These are phyloP conservation scores for Tachyglossus aculeatus DNA, from an alignment of 2,797 vertebrate genomes.

Conservation along the genomic window DNA sequence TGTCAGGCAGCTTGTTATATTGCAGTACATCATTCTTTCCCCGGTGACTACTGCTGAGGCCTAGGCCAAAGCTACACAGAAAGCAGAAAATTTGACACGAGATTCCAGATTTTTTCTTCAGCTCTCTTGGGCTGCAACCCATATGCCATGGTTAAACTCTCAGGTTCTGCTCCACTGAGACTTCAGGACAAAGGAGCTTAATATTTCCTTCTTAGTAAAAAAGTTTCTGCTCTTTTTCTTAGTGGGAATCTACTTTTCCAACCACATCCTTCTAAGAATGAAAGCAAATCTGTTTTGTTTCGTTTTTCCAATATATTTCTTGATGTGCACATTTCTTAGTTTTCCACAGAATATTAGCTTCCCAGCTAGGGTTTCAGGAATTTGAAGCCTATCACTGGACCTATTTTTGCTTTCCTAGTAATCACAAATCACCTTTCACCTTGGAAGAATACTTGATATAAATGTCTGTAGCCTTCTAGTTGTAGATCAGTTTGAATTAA, in stretches of 20 bases:
- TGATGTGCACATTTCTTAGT: neutral
- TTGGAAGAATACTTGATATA: too few species aligned
- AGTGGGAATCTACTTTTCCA: slow-evolving; percentile 44
- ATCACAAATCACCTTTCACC: too few species aligned
- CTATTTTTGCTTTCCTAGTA: too few species aligned
- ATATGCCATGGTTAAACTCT: slow-evolving; percentile 74
- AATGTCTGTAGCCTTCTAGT: too few species aligned
- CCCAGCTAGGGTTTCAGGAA: neutral
- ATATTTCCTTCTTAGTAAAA: slow-evolving; percentile 58
- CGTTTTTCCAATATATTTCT: neutral
- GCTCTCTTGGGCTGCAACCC: slow-evolving; percentile 75
- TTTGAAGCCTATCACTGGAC: too few species aligned
- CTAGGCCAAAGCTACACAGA: slow-evolving; percentile 66
- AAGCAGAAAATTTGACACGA: slow-evolving; percentile 78
- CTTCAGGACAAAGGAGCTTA: slow-evolving; percentile 51
- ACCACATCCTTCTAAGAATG: slow-evolving; percentile 42
- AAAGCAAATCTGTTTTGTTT: slow-evolving; percentile 23
- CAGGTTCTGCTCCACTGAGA: slow-evolving; percentile 58
- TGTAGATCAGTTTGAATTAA: too few species aligned
- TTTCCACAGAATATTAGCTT: slow-evolving; percentile 3
- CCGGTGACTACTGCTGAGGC: slow-evolving; percentile 76
- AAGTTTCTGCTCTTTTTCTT: slow-evolving; percentile 38
- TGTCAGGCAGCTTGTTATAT: slow-evolving; percentile 83
- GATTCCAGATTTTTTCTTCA: slow-evolving; percentile 60
- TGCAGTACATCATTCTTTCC: slow-evolving; percentile 80